phyloP scores from a whole-genome alignment of 1,140 invertebrate species.

The Drusus annulatus region DNA sequence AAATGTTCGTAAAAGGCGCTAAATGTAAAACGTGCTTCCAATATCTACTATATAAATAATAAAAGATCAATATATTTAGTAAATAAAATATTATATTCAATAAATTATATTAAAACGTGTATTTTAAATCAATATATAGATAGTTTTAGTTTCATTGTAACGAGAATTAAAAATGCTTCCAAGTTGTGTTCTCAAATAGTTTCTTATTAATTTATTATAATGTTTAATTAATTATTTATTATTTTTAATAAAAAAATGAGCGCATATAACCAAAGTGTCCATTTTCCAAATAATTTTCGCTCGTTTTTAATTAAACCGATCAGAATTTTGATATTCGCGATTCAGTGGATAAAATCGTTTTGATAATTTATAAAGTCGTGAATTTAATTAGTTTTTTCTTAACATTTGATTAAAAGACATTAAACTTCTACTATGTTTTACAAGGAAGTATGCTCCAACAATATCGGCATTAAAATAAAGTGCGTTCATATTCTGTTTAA shows the following conservation, averaged over 20 bases:
- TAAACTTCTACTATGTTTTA: background rate
- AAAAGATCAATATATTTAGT: background rate
- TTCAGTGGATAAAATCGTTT: background rate
- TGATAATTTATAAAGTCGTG: no score
- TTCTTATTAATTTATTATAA: conserved; percentile 14
- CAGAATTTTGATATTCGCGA: background rate
- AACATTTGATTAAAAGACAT: background rate
- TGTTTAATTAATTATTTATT: background rate
- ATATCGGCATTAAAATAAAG: no score
- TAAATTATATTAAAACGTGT: background rate
- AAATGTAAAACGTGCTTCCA: conserved; percentile 37
- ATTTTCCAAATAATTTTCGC: background rate
- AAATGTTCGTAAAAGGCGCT: conserved; percentile 18
- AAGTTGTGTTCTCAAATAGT: conserved; percentile 35
- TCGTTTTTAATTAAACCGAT: background rate
- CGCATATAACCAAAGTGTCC: conserved; percentile 14
- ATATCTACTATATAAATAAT: background rate
- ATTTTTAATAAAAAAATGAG: background rate
- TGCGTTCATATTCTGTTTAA: no score
- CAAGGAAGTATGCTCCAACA: no score
- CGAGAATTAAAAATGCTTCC: conserved; percentile 21
- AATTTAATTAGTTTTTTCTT: background rate
- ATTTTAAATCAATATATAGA: background rate
- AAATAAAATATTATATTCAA: conserved; percentile 6
- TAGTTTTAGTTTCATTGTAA: conserved; percentile 19